A percentile compares a stretch with the other conserved stretches of the same genome.
Conservation (phyloP, 2,113 vertebrate genomes). For the Nibea albiflora region DNA sequence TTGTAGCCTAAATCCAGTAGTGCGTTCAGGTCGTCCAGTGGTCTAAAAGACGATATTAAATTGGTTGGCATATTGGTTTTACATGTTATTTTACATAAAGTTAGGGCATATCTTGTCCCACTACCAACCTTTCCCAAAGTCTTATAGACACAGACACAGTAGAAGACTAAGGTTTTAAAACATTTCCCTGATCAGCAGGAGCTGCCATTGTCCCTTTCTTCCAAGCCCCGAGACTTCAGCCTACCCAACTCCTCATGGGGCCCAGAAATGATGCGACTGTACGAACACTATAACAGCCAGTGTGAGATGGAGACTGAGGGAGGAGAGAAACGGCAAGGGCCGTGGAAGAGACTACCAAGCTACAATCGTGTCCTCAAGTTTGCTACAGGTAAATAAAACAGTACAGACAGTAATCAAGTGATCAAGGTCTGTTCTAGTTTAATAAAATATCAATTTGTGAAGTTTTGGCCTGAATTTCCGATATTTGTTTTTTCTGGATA, state of each 20-base stretch:
- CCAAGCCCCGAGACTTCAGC: slow-evolving; percentile 80
- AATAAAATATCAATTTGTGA: not conserved
- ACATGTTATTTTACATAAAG: not conserved
- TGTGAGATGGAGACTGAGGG: slow-evolving; percentile 71
- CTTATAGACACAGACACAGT: not conserved
- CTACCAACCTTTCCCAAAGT: not conserved
- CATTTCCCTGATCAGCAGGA: slow-evolving; percentile 33
- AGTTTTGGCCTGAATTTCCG: too few species aligned
- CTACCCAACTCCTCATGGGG: slow-evolving; percentile 89
- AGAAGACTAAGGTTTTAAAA: not conserved
- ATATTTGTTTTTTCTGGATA: too few species aligned
- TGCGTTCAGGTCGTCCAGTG: not conserved
- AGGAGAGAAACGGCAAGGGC: slow-evolving; percentile 51
- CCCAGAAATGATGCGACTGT: slow-evolving; percentile 82
- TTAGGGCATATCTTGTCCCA: not conserved
- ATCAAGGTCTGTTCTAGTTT: not conserved
- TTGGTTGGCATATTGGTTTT: too few species aligned
- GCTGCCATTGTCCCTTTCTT: slow-evolving; percentile 47
- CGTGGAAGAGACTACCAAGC: slow-evolving; percentile 87
- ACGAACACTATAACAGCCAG: slow-evolving; percentile 81
- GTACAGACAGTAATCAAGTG: not conserved
- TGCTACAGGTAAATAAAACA: slow-evolving; percentile 71
- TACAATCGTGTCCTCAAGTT: slow-evolving; percentile 84
- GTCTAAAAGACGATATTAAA: not conserved
- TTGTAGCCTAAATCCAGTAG: too few species aligned